A percentile compares a stretch with the other conserved stretches of the same genome.
phyloP scores from a whole-genome alignment of 2,113 vertebrate species.

The Rhabdornis inornatus region DNA sequence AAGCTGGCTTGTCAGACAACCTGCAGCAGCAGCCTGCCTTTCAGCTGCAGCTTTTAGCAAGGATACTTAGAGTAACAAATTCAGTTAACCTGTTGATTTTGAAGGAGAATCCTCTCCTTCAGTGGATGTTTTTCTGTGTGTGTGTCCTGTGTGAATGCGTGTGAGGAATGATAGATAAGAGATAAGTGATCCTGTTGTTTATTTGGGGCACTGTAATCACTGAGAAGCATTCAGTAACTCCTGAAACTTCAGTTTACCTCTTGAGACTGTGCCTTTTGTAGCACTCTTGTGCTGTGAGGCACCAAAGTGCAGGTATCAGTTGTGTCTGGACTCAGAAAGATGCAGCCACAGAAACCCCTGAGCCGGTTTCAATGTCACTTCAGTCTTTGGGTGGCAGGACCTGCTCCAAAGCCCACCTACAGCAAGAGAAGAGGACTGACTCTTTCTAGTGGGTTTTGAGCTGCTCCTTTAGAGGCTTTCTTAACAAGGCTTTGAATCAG shows the following conservation, averaged over 20 bases:
- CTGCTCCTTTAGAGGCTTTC: neutral
- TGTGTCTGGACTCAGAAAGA: neutral
- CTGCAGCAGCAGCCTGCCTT: neutral
- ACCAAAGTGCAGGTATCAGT: neutral
- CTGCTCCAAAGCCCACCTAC: neutral
- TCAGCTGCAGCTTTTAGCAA: neutral
- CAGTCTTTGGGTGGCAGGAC: neutral
- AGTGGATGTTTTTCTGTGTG: neutral
- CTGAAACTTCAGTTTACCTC: neutral
- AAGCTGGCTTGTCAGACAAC: neutral
- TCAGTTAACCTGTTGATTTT: neutral
- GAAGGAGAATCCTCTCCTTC: neutral
- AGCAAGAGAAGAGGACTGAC: neutral
- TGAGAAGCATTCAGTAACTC: neutral
- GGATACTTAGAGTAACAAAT: neutral
- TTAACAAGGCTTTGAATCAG: constrained; percentile 12
- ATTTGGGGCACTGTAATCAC: neutral
- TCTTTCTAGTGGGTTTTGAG: neutral
- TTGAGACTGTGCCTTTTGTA: neutral
- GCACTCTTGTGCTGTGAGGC: neutral
- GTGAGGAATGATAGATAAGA: neutral
- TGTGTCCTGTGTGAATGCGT: neutral
- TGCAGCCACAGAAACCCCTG: neutral
- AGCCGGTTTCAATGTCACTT: neutral
- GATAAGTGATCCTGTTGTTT: neutral